Evolutionary conservation across 1,140 invertebrate species (phyloP).

Genomic region (Sarcophaga peregrina): DNA sequence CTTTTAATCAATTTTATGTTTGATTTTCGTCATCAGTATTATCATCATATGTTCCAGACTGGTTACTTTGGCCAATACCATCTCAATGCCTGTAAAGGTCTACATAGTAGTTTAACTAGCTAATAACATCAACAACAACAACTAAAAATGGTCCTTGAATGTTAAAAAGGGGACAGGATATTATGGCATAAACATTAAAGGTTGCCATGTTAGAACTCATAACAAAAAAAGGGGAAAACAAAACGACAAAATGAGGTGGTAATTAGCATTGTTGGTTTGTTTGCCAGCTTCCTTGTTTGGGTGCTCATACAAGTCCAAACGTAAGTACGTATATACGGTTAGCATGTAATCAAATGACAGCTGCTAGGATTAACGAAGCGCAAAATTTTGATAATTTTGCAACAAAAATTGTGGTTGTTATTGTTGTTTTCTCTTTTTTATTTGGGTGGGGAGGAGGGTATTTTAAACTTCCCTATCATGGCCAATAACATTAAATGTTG

Average conservation of each 20-base stretch:
- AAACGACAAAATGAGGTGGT: not conserved
- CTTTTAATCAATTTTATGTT: slow-evolving; percentile 22
- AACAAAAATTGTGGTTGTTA: not conserved
- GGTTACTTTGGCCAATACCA: not conserved
- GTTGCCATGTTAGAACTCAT: not conserved
- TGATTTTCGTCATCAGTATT: not conserved
- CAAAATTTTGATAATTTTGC: slow-evolving; percentile 27
- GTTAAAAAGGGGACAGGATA: not conserved
- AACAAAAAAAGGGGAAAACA: not conserved
- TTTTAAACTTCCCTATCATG: not conserved
- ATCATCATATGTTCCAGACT: not conserved
- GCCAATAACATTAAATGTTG: not conserved
- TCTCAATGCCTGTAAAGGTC: not conserved
- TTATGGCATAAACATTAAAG: not conserved
- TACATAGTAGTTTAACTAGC: too few relatives aligned
- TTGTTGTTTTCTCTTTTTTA: not conserved
- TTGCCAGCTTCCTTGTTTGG: not conserved
- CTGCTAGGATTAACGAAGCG: slow-evolving; percentile 37
- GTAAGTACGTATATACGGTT: not conserved
- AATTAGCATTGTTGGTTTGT: slow-evolving; percentile 38
- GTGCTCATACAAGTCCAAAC: too few relatives aligned
- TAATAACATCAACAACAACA: too few relatives aligned
- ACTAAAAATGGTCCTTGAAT: not conserved
- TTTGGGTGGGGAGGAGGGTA: too few relatives aligned
- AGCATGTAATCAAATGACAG: slow-evolving; percentile 30